Percentiles rank a stretch among this genome's conserved stretches.
These are phyloP conservation scores for Psilopsiagon aurifrons DNA, from an alignment of 2,113 vertebrate species.

Conservation along the genomic window DNA sequence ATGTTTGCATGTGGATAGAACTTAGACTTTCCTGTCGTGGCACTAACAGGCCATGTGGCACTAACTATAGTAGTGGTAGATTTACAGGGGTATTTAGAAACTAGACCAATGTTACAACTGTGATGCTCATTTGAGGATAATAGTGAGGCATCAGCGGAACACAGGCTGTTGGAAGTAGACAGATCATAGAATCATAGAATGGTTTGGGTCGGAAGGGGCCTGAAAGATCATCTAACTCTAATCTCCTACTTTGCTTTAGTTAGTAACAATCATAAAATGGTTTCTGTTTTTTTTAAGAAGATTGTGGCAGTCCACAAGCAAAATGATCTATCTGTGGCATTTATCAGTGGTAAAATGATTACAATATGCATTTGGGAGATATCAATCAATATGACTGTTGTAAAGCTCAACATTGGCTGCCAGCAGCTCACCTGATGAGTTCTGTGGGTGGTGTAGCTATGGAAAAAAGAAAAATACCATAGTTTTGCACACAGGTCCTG, in stretches of 20 bases:
- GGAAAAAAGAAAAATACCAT: background rate
- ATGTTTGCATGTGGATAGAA: background rate
- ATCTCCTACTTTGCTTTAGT: background rate
- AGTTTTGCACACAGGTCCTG: background rate
- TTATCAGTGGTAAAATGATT: conserved; percentile 28
- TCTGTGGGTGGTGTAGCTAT: background rate
- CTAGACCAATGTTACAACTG: background rate
- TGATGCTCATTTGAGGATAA: background rate
- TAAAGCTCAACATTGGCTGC: background rate
- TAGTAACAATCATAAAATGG: background rate
- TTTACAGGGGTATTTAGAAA: background rate
- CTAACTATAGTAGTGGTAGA: background rate
- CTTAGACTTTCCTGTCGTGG: fast-evolving
- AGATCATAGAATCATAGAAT: background rate
- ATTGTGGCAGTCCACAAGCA: background rate
- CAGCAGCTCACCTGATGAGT: background rate
- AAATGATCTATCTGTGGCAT: background rate
- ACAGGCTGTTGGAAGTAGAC: background rate
- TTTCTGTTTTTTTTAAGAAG: background rate
- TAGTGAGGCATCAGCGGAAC: background rate
- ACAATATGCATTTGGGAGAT: conserved; percentile 14
- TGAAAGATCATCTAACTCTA: background rate
- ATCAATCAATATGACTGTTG: conserved; percentile 9
- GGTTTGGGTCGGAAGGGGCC: background rate
- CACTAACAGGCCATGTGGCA: background rate